These are phyloP conservation scores for Neodiprion fabricii DNA, from an alignment of 1,140 invertebrate genomes.

Conservation along the genomic window DNA sequence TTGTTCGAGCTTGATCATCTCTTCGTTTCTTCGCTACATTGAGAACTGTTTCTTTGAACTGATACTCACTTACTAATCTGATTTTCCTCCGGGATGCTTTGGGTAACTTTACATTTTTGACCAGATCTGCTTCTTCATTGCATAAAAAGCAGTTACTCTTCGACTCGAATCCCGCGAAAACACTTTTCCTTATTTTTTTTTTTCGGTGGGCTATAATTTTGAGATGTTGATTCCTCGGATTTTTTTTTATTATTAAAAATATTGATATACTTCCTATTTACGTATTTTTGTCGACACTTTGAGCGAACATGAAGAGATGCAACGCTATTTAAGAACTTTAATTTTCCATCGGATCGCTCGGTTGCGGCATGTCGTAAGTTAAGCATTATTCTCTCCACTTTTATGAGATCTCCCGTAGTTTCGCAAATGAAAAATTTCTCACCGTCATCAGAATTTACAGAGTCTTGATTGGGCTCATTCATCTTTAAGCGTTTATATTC, in stretches of 20 bases:
- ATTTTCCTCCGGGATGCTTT: neutral
- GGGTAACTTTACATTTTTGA: neutral
- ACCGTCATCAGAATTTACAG: neutral
- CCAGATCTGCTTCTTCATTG: neutral
- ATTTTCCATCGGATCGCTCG: neutral
- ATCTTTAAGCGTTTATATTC: neutral
- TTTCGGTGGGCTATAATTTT: neutral
- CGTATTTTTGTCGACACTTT: neutral
- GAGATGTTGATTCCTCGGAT: neutral
- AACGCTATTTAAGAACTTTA: neutral
- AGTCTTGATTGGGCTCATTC: neutral
- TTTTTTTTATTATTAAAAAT: neutral
- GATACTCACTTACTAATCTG: neutral
- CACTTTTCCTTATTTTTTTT: neutral
- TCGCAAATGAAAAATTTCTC: neutral
- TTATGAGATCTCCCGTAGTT: neutral
- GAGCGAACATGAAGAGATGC: neutral
- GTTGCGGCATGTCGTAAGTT: neutral
- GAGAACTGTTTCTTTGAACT: neutral
- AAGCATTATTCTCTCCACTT: neutral
- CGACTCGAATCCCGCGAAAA: neutral
- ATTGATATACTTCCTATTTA: neutral
- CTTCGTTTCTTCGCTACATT: neutral
- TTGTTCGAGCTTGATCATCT: constrained; percentile 2
- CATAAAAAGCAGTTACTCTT: neutral